Evolutionary conservation across 2,797 vertebrate genomes (phyloP), one percentile per base, ranked within the genome.

Genomic region (Pipistrellus kuhlii): DNA sequence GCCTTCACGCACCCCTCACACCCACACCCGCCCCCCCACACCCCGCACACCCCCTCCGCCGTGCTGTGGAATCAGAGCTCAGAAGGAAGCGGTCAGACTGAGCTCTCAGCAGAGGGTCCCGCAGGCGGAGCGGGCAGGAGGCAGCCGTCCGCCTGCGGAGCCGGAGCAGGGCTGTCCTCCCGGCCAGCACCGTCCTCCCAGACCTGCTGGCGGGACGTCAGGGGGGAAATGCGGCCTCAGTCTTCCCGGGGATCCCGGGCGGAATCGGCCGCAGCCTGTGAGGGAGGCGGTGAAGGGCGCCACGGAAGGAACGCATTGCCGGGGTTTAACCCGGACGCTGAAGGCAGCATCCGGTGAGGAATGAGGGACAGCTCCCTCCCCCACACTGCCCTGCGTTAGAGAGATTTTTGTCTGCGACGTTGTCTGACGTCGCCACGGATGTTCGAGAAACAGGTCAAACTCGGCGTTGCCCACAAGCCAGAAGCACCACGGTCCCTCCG

Each of bases 341-440:
- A 69, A 81, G 83, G 90, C 84, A 80, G 77, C 30, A 27, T 30
- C 71, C 85, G 66, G 57, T 92, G 59, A 90, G 69, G 12, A 82
- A 93, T 93, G 93, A 90, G 23, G 68, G 53, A 80, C 23, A 51
- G 21, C 72, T 87, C 77, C 59, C 91, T 68, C 73, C 92, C 73
- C 35, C 66, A 88, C 44, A 91, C 86, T 88, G 86, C 86, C 59
- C 84, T 55, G 38, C 68, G 66, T 95, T 87, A 27, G 51, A 93
- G 72, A 91, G 7, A 72, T 41, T 64, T 64, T 75, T 71, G 23
- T 78, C 59, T 90, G 14, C 77, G 69, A 71, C 90, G 77, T 75
- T 92, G 77, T 96, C 94, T 93, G 15, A 96, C 30, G 66, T 90
- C 90, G 76, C 90, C 69, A 48, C 55, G 51, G 51, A 69, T 90